These are phyloP conservation scores for Salvelinus fontinalis DNA, from an alignment of 2,113 vertebrate genomes.

Conservation along the genomic window DNA sequence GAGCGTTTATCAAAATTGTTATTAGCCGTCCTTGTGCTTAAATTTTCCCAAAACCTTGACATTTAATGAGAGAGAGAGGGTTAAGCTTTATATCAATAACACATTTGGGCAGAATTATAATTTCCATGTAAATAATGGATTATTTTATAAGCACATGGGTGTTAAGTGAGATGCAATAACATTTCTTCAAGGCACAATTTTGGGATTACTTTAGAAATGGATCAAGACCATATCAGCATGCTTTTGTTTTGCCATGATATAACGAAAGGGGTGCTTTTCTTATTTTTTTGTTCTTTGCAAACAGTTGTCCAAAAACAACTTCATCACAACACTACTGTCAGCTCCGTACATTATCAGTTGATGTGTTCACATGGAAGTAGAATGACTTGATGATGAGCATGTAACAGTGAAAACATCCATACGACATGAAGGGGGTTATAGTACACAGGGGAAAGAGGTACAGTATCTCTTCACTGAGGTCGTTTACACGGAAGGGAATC, in stretches of 20 bases:
- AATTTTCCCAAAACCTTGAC: constrained; percentile 38
- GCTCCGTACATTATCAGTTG: constrained; percentile 12
- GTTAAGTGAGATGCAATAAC: constrained; percentile 9
- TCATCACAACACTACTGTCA: constrained; percentile 16
- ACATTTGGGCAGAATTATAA: not conserved
- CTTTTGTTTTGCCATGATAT: constrained; percentile 17
- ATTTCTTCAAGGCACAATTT: constrained; percentile 66
- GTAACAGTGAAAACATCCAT: constrained; percentile 43
- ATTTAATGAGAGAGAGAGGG: too few species aligned
- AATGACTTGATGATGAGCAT: constrained; percentile 13
- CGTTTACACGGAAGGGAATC: constrained; percentile 44
- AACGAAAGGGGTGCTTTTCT: not conserved
- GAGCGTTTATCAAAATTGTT: not conserved
- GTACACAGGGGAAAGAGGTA: constrained; percentile 41
- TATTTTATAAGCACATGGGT: not conserved
- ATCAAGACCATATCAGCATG: constrained; percentile 23
- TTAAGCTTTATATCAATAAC: not conserved
- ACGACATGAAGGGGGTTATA: constrained; percentile 15
- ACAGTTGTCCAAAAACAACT: constrained; percentile 11
- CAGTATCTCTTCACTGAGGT: constrained; percentile 21
- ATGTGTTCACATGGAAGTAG: constrained; percentile 13
- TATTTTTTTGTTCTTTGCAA: not conserved
- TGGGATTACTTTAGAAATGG: constrained; percentile 27
- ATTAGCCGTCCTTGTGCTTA: constrained; percentile 38
- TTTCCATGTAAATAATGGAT: not conserved